Base-by-base conservation (phyloP, 2,113 vertebrate genomes). In the Corydoras maculifer region DNA sequence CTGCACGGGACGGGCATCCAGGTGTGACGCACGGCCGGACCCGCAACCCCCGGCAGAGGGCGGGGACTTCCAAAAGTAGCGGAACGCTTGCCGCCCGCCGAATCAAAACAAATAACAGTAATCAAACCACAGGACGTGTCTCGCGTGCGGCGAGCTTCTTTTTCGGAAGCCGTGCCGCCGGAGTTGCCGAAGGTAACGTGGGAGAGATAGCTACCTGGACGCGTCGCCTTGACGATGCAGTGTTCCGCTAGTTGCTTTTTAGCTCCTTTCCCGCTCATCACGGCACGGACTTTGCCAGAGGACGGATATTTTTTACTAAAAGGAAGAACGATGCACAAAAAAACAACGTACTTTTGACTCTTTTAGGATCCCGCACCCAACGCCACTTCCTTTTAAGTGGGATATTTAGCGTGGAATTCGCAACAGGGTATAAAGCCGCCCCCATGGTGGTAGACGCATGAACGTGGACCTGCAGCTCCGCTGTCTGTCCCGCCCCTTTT, bases 1-100 rank as follows among this genome's bases (percentile, higher is more conserved):
- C 93, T 98, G 80, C 97, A 99, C n/a, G 94, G 94, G 77, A 95
- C 94, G 5, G 97, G 97, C 29, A 90, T 99, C 84, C 96, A 99
- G 88, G 97, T 99, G 93, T 99, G 94, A 97, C 82, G 62, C 77
- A 87, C 70, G 18, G 25, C 35, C 18, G 10, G 18, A 13, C 32
- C 63, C 6, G 30, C 50, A 9, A 30, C 59, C 54, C 32, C n/a
- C 8, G 32, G 64, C 14, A 67, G 55, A 29, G 51, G 70, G 68
- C 6, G 32, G 32, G 65, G 65, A 69, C n/a, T 72, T 57, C 60
- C 35, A 7, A 63, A 51, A 12, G 9, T 5, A 70, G 69, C 64
- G 78, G 76, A 74, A 64, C 69, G 31, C 73, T 54, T 15, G 62
- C 80, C 59, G 65, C 77, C 9, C 59, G 65, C 77, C 9, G 69